phyloP scores from a whole-genome alignment of 2,888 invertebrate species.

The Congeria kusceri region DNA sequence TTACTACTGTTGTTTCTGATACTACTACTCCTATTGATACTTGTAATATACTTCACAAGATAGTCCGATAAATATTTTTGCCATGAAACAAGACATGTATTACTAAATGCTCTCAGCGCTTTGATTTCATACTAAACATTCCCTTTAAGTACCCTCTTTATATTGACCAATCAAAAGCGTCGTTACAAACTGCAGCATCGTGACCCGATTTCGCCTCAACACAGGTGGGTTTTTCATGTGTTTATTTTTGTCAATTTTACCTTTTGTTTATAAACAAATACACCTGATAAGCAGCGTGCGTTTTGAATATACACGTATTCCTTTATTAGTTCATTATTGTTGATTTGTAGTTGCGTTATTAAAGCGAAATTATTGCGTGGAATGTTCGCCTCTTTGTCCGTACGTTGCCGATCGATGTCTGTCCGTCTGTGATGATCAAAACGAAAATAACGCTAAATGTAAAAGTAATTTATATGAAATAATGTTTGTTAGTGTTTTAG shows the following conservation, averaged over 20 bases:
- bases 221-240: not conserved
- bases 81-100: too few relatives aligned
- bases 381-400: slow-evolving; percentile 35
- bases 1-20: too few relatives aligned
- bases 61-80: too few relatives aligned
- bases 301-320: not conserved
- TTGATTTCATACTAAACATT: not conserved
- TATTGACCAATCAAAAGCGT: slow-evolving; percentile 40
- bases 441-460: not conserved
- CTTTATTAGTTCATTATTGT: too few relatives aligned
- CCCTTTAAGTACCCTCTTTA: slow-evolving; percentile 13
- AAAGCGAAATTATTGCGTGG: too few relatives aligned
- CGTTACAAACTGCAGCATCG: slow-evolving; percentile 21
- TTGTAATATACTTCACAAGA: too few relatives aligned
- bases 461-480: not conserved
- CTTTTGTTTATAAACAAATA: slow-evolving; percentile 38
- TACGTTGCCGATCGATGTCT: slow-evolving; percentile 29
- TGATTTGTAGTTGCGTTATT: too few relatives aligned
- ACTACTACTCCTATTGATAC: too few relatives aligned
- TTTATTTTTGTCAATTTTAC: slow-evolving; percentile 19
- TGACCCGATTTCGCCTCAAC: slow-evolving; percentile 18
- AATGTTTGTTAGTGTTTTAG: not conserved
- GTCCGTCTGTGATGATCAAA: slow-evolving; percentile 37
- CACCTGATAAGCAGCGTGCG: not conserved
- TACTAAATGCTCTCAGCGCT: too few relatives aligned